A percentile compares a stretch with the other conserved stretches of the same genome.
phyloP scores from a whole-genome alignment of 2,113 vertebrate species.

The Bothrops jararaca region DNA sequence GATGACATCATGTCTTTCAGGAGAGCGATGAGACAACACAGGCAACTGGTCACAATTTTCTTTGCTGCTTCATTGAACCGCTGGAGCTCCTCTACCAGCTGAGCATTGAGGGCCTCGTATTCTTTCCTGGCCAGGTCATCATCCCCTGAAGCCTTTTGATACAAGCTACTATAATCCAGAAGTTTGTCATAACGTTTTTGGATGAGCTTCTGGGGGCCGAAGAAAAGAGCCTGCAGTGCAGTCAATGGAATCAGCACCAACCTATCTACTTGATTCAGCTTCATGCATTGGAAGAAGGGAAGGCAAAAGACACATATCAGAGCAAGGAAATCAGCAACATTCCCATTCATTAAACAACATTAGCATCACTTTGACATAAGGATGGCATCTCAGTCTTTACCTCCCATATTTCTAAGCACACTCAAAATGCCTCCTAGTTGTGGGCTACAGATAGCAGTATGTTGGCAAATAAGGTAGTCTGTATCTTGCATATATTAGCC shows the following conservation, averaged over 20 bases:
- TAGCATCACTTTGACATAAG: neutral
- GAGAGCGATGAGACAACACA: constrained; percentile 76
- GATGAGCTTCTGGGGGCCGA: constrained; percentile 93
- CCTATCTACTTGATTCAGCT: constrained; percentile 79
- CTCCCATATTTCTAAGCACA: neutral
- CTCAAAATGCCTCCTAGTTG: neutral
- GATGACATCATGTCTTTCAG: constrained; percentile 71
- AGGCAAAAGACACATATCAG: constrained; percentile 18
- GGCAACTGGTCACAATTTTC: constrained; percentile 79
- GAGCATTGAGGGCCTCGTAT: constrained; percentile 90
- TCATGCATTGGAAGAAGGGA: neutral
- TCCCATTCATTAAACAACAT: neutral
- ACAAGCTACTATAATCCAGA: constrained; percentile 86
- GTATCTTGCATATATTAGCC: neutral
- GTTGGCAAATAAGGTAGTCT: neutral
- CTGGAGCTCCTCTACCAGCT: constrained; percentile 90
- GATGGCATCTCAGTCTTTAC: neutral
- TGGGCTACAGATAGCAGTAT: neutral
- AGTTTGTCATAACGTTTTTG: constrained; percentile 97
- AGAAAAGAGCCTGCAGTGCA: constrained; percentile 83
- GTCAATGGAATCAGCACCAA: constrained; percentile 81
- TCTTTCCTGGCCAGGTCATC: constrained; percentile 83
- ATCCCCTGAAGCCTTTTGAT: constrained; percentile 74
- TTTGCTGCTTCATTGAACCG: constrained; percentile 82
- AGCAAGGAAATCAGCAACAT: neutral